These are phyloP conservation scores for Brachionus rotundiformis DNA, from an alignment of 1,140 invertebrate species.

Conservation along the genomic window DNA sequence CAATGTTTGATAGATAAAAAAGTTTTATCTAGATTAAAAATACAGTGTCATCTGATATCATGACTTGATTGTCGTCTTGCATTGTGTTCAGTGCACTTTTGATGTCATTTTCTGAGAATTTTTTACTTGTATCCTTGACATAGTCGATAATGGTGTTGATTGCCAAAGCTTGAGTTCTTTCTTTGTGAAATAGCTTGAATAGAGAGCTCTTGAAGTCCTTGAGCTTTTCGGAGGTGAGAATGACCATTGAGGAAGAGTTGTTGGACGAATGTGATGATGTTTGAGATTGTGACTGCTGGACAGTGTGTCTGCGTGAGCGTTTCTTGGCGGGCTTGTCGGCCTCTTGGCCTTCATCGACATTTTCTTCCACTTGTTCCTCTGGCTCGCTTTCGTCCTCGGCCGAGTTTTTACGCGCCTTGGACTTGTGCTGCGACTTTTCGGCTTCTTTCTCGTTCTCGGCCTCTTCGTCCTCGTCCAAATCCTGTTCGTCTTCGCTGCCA, in stretches of 20 bases:
- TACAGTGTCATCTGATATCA: slow-evolving; percentile 50
- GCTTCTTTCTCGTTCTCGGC: background rate
- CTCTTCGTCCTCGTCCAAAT: slow-evolving; percentile 11
- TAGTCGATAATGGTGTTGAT: background rate
- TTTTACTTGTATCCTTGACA: slow-evolving; percentile 10
- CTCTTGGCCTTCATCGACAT: background rate
- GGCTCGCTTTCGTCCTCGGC: slow-evolving; percentile 42
- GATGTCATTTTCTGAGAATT: slow-evolving; percentile 13
- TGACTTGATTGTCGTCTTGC: slow-evolving; percentile 52
- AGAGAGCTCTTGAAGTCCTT: slow-evolving; percentile 45
- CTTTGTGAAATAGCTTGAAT: slow-evolving; percentile 48
- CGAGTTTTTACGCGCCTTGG: background rate
- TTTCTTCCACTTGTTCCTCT: slow-evolving; percentile 21
- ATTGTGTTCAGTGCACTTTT: slow-evolving; percentile 40
- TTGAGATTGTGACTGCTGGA: background rate
- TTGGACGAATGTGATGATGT: background rate
- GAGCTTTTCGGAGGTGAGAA: slow-evolving; percentile 40
- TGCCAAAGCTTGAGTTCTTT: background rate
- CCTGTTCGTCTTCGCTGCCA: background rate
- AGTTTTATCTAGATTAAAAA: slow-evolving; percentile 43
- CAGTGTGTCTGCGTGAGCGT: background rate
- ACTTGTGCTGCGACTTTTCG: no score
- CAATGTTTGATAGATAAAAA: background rate
- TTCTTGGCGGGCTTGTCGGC: slow-evolving; percentile 5
- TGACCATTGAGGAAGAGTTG: background rate